Base-by-base conservation (phyloP, 2,797 vertebrate genomes). In the Rhinogobio ventralis region DNA sequence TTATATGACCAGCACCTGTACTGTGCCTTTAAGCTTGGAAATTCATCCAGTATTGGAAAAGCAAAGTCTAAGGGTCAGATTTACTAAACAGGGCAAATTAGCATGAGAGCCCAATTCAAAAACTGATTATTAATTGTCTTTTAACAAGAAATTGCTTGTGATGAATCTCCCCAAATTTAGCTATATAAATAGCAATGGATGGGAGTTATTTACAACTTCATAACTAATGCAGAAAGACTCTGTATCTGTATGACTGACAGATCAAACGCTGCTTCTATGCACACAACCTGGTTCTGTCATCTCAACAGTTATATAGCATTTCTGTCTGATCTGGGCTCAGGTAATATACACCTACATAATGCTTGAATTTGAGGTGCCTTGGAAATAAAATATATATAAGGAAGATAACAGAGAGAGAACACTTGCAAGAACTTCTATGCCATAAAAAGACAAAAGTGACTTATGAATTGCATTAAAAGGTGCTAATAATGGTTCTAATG, bases 231-330 rank as follows among this genome's bases (percentile, higher is more conserved):
- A 46, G 39, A 64, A 62, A 25, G 36, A 45, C n/a, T 1, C 5
- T 11, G 14, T 28, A 42, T 75, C 20, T n/a, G 51, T 36, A 25
- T 46, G 76, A 64, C 4, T 45, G 36, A 64, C 55, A 45, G 36
- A 78, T 78, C 55, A 64, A 78, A 78, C 25, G 10, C 33, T 0
- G 39, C 14, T 11, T 28, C 15, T 46, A 30, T 25, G 36, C 36
- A 46, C 55, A 78, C 17, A 17, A 64, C 76, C 76, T 78, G 76
- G 15, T 64, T 78, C 76, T 78, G 76, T 78, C 57, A 78, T 62
- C 57, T 30, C n/a, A 46, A 15, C 39, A 25, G 20, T 60, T 9
- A 74, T 33, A 20, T 11, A 77, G 55, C 53, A 19, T 36, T 42
- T 39, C 55, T 45, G 75, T 57, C 53, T 77, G 53, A 60, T 77